A percentile compares a stretch with the other conserved stretches of the same genome.
Conservation (phyloP, 2,888 invertebrate genomes). For the Cacoxenus indagator region DNA sequence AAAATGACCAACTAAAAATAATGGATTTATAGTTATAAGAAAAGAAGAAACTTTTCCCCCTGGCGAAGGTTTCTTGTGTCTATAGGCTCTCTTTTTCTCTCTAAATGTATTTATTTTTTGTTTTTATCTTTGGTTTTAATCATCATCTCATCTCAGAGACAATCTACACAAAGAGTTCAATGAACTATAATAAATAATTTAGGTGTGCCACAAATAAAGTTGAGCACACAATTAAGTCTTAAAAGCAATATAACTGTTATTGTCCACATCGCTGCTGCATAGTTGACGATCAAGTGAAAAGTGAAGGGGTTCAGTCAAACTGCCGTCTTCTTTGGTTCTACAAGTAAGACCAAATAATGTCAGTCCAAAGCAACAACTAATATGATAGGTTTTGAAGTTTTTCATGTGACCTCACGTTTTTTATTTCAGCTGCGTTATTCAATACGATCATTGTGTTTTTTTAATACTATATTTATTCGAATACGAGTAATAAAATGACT, state of each 20-base stretch:
- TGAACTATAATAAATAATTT: not conserved
- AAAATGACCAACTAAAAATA: too few relatives aligned
- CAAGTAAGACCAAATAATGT: too few relatives aligned
- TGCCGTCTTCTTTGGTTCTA: too few relatives aligned
- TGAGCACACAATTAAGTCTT: not conserved
- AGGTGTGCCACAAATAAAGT: not conserved
- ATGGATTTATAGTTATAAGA: too few relatives aligned
- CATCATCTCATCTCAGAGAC: too few relatives aligned
- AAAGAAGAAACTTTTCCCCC: too few relatives aligned
- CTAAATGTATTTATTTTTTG: too few relatives aligned
- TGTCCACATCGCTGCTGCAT: not conserved
- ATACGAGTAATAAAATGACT: conserved; percentile 29
- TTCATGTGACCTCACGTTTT: conserved; percentile 40
- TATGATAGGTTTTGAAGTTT: conserved; percentile 34
- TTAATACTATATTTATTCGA: conserved; percentile 18
- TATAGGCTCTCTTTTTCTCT: too few relatives aligned
- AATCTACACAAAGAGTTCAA: too few relatives aligned
- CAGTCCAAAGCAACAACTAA: not conserved
- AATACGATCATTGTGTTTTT: conserved; percentile 1
- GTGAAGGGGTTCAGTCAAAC: too few relatives aligned
- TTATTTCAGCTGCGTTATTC: conserved; percentile 12
- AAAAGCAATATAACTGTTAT: not conserved
- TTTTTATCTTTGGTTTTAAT: too few relatives aligned
- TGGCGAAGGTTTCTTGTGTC: too few relatives aligned
- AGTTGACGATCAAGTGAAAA: not conserved